Conservation (phyloP, 2,113 vertebrate genomes). For the Salvelinus fontinalis region DNA sequence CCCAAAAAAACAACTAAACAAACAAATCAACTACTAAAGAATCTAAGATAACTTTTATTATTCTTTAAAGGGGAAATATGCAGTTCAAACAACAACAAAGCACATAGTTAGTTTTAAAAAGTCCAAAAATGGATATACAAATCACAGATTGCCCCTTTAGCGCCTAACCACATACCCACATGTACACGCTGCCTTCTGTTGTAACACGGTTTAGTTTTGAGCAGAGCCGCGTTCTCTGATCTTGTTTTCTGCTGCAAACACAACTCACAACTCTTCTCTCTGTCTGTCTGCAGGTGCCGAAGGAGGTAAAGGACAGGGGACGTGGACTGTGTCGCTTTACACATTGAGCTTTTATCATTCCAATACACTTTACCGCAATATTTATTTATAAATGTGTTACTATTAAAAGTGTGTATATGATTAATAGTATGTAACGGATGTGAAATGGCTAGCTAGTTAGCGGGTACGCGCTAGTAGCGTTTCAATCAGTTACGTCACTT, state of each 20-base stretch:
- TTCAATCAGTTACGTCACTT: no score
- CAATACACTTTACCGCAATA: no score
- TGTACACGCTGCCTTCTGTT: background rate
- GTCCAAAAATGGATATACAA: background rate
- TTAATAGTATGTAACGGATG: no score
- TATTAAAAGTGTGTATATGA: no score
- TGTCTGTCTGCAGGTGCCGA: constrained; percentile 79
- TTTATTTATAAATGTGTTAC: no score
- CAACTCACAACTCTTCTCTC: background rate
- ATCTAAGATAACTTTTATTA: background rate
- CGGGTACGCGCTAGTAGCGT: no score
- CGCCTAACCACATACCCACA: background rate
- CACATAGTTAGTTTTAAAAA: background rate
- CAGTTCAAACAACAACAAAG: background rate
- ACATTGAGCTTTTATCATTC: background rate
- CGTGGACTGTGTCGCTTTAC: constrained; percentile 13
- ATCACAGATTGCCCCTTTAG: background rate
- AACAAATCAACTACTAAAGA: no score
- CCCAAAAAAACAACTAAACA: background rate
- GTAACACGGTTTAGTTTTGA: background rate
- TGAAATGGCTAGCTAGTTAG: no score
- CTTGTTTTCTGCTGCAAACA: background rate
- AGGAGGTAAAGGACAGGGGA: constrained; percentile 81
- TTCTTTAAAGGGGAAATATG: background rate
- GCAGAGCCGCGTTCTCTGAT: background rate